These are phyloP conservation scores for Coluber constrictor DNA, from an alignment of 2,797 vertebrate species.

Conservation along the genomic window DNA sequence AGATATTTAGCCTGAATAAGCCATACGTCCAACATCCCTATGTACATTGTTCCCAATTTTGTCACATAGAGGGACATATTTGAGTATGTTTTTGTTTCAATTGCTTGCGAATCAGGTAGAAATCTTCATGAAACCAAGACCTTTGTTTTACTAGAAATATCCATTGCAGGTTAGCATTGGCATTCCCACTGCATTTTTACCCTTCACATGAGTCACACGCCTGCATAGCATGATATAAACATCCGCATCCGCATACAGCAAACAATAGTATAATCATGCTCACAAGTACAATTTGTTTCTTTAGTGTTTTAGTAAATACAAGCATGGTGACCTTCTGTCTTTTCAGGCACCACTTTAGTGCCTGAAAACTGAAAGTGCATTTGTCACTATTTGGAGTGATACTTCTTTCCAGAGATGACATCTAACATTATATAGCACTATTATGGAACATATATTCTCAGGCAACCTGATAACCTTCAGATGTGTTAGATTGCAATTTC, in stretches of 20 bases:
- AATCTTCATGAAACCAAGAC: not conserved
- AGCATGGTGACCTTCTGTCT: not conserved
- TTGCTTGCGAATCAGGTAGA: not conserved
- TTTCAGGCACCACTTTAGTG: not conserved
- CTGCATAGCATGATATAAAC: not conserved
- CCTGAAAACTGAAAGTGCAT: not conserved
- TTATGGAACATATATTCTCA: not conserved
- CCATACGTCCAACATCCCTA: not conserved
- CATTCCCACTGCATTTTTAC: not conserved
- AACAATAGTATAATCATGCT: not conserved
- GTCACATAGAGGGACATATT: not conserved
- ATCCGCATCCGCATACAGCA: not conserved
- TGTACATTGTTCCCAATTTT: not conserved
- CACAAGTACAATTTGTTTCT: not conserved
- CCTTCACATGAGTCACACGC: not conserved
- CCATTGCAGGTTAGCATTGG: not conserved
- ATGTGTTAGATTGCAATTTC: not conserved
- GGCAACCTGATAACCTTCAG: not conserved
- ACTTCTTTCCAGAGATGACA: not conserved
- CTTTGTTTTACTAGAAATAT: not conserved
- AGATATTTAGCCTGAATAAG: not conserved
- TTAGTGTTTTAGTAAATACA: not conserved
- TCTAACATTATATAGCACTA: not conserved
- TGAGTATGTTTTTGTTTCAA: not conserved
- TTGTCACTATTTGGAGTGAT: not conserved